Evolutionary conservation across 1,140 invertebrate genomes (phyloP).

Genomic region (Drosophila navojoa): DNA sequence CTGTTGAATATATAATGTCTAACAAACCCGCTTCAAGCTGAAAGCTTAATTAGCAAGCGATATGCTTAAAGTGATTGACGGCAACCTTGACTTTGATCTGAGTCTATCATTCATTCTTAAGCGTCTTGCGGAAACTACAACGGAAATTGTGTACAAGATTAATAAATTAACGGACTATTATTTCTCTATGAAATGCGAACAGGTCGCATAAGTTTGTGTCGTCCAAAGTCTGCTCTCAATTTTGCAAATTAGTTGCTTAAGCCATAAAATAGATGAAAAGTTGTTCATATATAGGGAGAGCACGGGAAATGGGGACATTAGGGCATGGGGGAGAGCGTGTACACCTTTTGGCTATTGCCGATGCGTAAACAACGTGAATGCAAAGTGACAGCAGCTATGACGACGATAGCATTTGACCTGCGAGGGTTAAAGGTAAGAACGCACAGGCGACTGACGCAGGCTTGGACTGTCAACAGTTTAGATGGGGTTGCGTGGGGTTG

Average conservation of each 20-base stretch:
- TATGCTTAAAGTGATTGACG: neutral
- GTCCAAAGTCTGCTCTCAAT: conserved; percentile 7
- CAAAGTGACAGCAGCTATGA: conserved; percentile 65
- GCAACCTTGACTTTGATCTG: conserved; percentile 19
- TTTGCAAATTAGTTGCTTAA: conserved; percentile 38
- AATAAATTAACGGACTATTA: conserved; percentile 26
- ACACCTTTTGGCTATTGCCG: conserved; percentile 56
- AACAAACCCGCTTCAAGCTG: no score
- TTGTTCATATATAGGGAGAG: conserved; percentile 1
- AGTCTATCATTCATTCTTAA: neutral
- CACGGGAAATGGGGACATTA: no score
- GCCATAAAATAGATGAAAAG: conserved; percentile 21
- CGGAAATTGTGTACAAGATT: conserved; percentile 30
- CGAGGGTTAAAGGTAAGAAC: conserved; percentile 37
- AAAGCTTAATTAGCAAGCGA: neutral
- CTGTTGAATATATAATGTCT: no score
- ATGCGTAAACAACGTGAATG: conserved; percentile 73
- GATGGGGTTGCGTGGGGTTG: conserved; percentile 14
- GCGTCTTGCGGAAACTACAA: neutral
- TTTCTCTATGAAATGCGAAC: neutral
- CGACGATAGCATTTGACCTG: conserved; percentile 42
- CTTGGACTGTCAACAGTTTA: conserved; percentile 1
- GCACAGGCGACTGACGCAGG: conserved; percentile 14
- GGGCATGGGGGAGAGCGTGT: neutral
- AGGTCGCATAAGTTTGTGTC: conserved; percentile 2